These are phyloP conservation scores for Saxidomus purpurata DNA, from an alignment of 1,140 invertebrate species.

Conservation along the genomic window DNA sequence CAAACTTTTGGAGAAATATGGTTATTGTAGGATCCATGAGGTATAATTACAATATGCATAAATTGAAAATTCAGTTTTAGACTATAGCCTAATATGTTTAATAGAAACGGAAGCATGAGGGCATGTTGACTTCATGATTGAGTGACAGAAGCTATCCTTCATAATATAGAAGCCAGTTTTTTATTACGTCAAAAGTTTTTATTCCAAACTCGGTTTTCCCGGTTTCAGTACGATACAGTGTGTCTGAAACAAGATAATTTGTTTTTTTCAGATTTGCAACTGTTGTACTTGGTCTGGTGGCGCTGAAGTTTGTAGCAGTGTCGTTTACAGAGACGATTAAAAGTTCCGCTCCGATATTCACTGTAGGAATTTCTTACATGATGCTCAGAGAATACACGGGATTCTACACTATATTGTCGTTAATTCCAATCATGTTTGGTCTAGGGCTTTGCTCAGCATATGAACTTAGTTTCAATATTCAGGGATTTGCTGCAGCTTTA, in stretches of 20 bases:
- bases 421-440: conserved; percentile 95
- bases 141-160: too few species aligned
- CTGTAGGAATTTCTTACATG: conserved; percentile 92
- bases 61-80: too few species aligned
- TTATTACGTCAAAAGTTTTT: too few species aligned
- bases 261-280: conserved; percentile 92
- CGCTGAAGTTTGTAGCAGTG: conserved; percentile 94
- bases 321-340: conserved; percentile 96
- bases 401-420: conserved; percentile 92
- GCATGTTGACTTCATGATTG: too few species aligned
- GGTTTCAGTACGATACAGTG: too few species aligned
- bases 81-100: too few species aligned
- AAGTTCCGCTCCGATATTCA: conserved; percentile 94
- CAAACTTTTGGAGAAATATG: conserved; percentile 93
- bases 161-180: too few species aligned
- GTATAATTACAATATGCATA: too few species aligned
- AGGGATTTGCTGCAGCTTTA: conserved; percentile 93
- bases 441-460: conserved; percentile 93
- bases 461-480: conserved; percentile 93
- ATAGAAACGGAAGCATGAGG: too few species aligned
- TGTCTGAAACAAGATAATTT: too few species aligned
- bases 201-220: too few species aligned
- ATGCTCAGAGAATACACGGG: conserved; percentile 91
- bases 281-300: conserved; percentile 91
- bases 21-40: conserved; percentile 92